Evolutionary conservation across 1,140 invertebrate genomes (phyloP), one percentile per base, ranked within the genome.

Genomic region (Condylostylus longicornis): DNA sequence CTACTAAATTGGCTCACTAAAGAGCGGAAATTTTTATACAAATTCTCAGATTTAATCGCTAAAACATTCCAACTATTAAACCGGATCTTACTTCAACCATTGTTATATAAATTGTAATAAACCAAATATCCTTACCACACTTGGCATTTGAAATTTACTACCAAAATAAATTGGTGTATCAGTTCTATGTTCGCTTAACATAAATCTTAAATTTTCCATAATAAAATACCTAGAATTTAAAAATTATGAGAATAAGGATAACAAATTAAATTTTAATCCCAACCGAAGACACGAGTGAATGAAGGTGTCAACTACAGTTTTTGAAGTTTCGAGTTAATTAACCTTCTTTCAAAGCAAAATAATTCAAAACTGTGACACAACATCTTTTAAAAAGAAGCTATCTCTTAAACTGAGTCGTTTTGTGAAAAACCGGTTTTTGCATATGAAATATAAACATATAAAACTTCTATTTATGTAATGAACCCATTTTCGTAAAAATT

Each of bases 201-300:
- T 81, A 50, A 86, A 86, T 17, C 89, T 68, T 13, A 94, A 62
- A 62, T 94, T 94, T 60, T 94, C 88, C 10, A 94, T 69, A 27
- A 93, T 71, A 8, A 89, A 80, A 58, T 85, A 55, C 2, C 53
- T 55, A 25, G 0, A 34, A 28, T 17, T 9, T 15, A 21, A 4
- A 27, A 17, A 23, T n/a, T n/a, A 33, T 15, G 20, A 13, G 5
- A 29, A 20, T 22, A 38, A 21, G 13, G 18, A 38, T 31, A 90
- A 53, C 85, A 87, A 40, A 68, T 65, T 42, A 55, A 88, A 87
- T 14, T 76, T 64, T 48, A 81, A 86, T 0, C 84, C 85, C 50
- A 87, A 88, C 52, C 87, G 87, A 4, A 87, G 64, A 0, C 82
- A 17, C 23, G 6, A 23, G 10, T 9, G 5, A 6, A n/a, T 23